Percentiles rank a stretch among this genome's conserved stretches.
phyloP scores from a whole-genome alignment of 2,888 invertebrate species.

The Lepidochitona cinerea region DNA sequence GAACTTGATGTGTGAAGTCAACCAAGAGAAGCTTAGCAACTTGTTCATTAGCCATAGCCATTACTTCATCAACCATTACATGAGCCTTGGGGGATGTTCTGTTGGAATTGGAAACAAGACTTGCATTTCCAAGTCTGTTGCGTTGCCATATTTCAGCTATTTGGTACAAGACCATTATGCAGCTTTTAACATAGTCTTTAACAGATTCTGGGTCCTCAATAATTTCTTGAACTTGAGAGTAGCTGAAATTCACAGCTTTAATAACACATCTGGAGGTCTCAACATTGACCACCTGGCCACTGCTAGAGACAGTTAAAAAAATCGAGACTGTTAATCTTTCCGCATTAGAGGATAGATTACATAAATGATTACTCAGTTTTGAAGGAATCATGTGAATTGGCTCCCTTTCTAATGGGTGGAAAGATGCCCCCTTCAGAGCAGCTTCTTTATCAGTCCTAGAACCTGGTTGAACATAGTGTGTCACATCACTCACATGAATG shows the following conservation, averaged over 20 bases:
- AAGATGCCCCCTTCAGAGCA: conserved; percentile 39
- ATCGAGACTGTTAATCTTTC: conserved; percentile 56
- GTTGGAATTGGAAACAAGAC: conserved; percentile 35
- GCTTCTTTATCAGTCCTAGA: conserved; percentile 53
- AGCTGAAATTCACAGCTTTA: conserved; percentile 50
- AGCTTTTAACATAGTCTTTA: conserved; percentile 49
- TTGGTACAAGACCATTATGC: conserved; percentile 49
- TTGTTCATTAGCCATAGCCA: conserved; percentile 53
- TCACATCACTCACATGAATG: conserved; percentile 60
- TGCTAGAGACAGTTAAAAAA: conserved; percentile 44
- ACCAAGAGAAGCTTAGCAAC: conserved; percentile 48
- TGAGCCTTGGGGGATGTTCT: conserved; percentile 44
- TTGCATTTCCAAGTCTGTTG: conserved; percentile 55
- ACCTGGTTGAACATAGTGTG: conserved; percentile 47
- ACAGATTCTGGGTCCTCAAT: conserved; percentile 44
- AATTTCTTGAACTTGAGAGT: conserved; percentile 50
- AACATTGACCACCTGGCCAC: conserved; percentile 44
- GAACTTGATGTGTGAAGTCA: conserved; percentile 44
- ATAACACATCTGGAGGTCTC: conserved; percentile 46
- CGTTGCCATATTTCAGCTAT: conserved; percentile 50
- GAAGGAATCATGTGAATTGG: conserved; percentile 51
- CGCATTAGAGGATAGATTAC: conserved; percentile 45
- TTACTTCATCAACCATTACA: conserved; percentile 59
- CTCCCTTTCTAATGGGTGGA: conserved; percentile 41
- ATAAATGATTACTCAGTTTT: conserved; percentile 42